phyloP scores from a whole-genome alignment of 2,797 vertebrate species.

The Manis javanica region DNA sequence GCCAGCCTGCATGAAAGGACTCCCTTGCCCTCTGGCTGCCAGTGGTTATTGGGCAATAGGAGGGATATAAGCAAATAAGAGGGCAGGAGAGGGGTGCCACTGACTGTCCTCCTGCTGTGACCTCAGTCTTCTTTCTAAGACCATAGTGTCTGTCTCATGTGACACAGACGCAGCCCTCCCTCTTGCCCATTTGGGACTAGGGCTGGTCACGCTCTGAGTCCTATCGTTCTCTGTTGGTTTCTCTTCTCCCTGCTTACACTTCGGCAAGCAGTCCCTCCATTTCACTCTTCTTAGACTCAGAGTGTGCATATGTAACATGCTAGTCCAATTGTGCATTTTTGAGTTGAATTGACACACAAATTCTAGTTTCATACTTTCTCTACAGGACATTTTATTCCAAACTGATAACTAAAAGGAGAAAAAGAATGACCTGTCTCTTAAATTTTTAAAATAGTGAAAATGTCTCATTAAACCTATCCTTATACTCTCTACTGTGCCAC shows the following conservation, averaged over 20 bases:
- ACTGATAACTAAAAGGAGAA: neutral
- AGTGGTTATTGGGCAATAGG: neutral
- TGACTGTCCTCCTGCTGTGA: neutral
- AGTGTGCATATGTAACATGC: accelerated
- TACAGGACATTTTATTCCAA: neutral
- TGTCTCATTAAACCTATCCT: neutral
- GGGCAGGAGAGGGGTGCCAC: neutral
- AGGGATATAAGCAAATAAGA: neutral
- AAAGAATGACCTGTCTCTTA: neutral
- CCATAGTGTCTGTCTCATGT: neutral
- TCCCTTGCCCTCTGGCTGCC: neutral
- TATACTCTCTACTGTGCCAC: neutral
- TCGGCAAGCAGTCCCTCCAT: too few species aligned
- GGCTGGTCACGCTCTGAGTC: neutral
- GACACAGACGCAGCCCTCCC: neutral
- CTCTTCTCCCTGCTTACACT: neutral
- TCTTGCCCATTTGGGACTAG: neutral
- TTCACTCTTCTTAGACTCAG: neutral
- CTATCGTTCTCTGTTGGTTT: neutral
- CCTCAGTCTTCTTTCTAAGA: neutral
- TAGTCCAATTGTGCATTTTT: neutral
- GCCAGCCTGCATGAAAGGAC: neutral
- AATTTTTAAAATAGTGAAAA: neutral
- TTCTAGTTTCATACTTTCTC: neutral
- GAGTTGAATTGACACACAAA: neutral